Percentiles rank a stretch among this genome's conserved stretches.
Conservation (phyloP, 2,888 invertebrate species). For the Lagria hirta region DNA sequence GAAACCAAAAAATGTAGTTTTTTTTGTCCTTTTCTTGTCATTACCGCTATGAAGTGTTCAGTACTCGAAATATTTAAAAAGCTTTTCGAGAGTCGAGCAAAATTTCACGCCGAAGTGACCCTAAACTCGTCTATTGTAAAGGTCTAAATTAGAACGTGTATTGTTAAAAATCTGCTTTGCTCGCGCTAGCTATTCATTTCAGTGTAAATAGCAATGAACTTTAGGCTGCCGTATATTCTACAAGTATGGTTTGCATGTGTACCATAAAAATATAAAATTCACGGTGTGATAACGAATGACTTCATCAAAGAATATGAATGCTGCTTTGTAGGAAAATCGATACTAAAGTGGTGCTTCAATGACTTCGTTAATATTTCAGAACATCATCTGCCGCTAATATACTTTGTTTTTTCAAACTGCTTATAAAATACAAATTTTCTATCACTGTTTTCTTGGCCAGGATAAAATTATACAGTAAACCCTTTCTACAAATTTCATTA, state of each 20-base stretch:
- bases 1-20: conserved; percentile 20
- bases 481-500: no score
- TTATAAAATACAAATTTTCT: no score
- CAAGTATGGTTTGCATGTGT: conserved; percentile 21
- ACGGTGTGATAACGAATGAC: conserved; percentile 19
- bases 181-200: conserved; percentile 33
- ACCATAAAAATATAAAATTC: conserved; percentile 20
- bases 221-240: conserved; percentile 14
- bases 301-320: conserved; percentile 16
- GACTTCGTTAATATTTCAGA: conserved; percentile 24
- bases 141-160: conserved; percentile 25
- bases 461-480: no score
- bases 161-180: conserved; percentile 30
- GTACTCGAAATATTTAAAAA: conserved; percentile 48
- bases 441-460: no score
- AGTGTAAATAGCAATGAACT: conserved; percentile 32
- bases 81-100: conserved; percentile 43
- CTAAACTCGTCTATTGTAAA: conserved; percentile 33
- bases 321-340: conserved; percentile 24
- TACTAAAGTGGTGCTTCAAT: conserved; percentile 22
- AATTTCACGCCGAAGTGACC: conserved; percentile 40
- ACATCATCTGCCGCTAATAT: conserved; percentile 19
- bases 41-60: conserved; percentile 44
- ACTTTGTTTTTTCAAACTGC: no score
- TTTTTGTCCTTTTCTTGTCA: conserved; percentile 43